phyloP scores from a whole-genome alignment of 2,113 vertebrate species.

The Carassius carassius region DNA sequence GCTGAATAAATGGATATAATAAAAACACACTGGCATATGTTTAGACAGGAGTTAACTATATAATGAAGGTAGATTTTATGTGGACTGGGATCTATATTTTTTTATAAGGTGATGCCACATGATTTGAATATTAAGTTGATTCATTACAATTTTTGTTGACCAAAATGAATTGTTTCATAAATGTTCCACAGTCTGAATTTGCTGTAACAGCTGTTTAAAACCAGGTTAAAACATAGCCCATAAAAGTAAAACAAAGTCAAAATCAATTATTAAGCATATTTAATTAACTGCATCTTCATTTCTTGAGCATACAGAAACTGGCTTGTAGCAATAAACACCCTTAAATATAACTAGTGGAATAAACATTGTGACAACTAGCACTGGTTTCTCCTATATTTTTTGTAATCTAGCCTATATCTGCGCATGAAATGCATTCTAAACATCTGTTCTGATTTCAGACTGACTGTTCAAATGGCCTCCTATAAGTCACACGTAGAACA shows the following conservation, averaged over 20 bases:
- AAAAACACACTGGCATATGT: background rate
- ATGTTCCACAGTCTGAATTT: background rate
- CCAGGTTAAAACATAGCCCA: background rate
- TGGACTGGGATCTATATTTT: background rate
- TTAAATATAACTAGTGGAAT: background rate
- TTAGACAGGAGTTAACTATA: background rate
- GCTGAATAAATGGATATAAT: background rate
- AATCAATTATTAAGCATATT: background rate
- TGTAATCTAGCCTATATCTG: background rate
- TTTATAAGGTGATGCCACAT: background rate
- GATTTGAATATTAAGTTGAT: background rate
- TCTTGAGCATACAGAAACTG: background rate
- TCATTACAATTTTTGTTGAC: background rate
- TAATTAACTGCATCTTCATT: background rate
- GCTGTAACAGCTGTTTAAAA: background rate
- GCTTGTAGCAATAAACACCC: background rate
- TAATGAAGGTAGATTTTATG: background rate
- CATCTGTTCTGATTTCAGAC: background rate
- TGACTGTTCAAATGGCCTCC: background rate
- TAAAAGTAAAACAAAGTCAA: background rate
- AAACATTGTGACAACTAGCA: background rate
- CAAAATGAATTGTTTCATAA: background rate
- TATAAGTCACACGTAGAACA: background rate
- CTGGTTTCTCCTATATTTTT: background rate
- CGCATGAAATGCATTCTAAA: background rate